phyloP scores from a whole-genome alignment of 2,888 invertebrate species.

The Pollenia labialis region DNA sequence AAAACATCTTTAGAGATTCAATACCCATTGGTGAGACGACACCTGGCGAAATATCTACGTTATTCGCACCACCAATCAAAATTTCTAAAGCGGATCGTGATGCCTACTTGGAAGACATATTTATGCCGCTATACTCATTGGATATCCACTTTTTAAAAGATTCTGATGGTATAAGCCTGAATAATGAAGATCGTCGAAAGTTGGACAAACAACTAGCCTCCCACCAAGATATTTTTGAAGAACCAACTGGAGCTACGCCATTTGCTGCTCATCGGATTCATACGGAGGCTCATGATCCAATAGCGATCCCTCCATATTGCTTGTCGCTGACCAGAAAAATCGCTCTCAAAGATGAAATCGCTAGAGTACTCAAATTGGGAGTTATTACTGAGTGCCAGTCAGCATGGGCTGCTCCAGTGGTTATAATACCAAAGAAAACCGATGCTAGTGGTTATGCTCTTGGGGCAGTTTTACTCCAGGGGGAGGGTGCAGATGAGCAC shows the following conservation, averaged over 20 bases:
- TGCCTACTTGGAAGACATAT: constrained; percentile 5
- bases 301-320: not conserved
- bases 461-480: too few relatives aligned
- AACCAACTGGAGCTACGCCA: too few relatives aligned
- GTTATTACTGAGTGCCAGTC: too few relatives aligned
- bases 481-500: too few relatives aligned
- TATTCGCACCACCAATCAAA: constrained; percentile 6
- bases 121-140: constrained; percentile 7
- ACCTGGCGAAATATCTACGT: not conserved
- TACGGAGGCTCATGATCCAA: too few relatives aligned
- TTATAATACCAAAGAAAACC: too few relatives aligned
- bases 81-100: constrained; percentile 3
- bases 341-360: too few relatives aligned
- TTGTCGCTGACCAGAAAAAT: not conserved
- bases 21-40: not conserved
- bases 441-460: too few relatives aligned
- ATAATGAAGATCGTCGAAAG: not conserved
- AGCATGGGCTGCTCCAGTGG: too few relatives aligned
- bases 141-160: constrained; percentile 26
- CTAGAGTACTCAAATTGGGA: too few relatives aligned
- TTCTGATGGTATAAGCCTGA: not conserved
- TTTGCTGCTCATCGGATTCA: too few relatives aligned
- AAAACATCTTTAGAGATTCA: constrained; percentile 1
- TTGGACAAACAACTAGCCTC: not conserved
- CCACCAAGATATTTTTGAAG: not conserved